Conservation (phyloP, 1,140 invertebrate genomes). For the Leucophenga varia region DNA sequence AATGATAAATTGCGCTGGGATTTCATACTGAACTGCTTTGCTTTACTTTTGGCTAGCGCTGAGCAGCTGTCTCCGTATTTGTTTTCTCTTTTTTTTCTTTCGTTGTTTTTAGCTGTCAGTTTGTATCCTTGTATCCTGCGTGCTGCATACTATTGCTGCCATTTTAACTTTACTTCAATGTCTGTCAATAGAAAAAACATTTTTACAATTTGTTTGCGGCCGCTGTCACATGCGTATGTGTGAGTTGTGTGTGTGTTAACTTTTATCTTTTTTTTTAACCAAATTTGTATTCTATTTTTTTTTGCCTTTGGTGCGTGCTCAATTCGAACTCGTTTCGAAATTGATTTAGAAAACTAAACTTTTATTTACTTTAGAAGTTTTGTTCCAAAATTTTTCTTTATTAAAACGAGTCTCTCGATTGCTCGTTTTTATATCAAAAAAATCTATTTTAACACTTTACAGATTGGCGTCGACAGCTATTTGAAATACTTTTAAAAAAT, state of each 20-base stretch:
- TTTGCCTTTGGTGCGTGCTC: slow-evolving; percentile 39
- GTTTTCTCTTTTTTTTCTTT: too few relatives aligned
- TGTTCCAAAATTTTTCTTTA: too few relatives aligned
- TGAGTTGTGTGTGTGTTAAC: slow-evolving; percentile 17
- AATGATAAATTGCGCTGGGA: slow-evolving; percentile 52
- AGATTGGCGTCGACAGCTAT: too few relatives aligned
- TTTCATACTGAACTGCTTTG: slow-evolving; percentile 30
- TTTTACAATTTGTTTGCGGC: slow-evolving; percentile 52
- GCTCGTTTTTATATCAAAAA: too few relatives aligned
- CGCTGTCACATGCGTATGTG: slow-evolving; percentile 11
- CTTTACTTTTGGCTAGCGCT: too few relatives aligned
- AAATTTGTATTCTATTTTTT: slow-evolving; percentile 52
- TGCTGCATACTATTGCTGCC: too few relatives aligned
- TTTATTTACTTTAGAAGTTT: slow-evolving; percentile 17
- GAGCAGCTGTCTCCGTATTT: slow-evolving; percentile 13
- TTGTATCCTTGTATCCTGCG: slow-evolving; percentile 7
- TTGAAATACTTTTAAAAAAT: too few relatives aligned
- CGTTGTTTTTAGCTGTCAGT: too few relatives aligned
- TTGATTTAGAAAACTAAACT: slow-evolving; percentile 32
- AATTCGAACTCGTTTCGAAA: slow-evolving; percentile 34
- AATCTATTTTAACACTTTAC: too few relatives aligned
- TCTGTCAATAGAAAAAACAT: too few relatives aligned
- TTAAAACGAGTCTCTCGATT: too few relatives aligned
- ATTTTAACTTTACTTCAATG: too few relatives aligned
- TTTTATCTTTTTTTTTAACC: slow-evolving; percentile 51